Base-by-base conservation (phyloP, 2,113 vertebrate genomes). In the Odobenus rosmarus region DNA sequence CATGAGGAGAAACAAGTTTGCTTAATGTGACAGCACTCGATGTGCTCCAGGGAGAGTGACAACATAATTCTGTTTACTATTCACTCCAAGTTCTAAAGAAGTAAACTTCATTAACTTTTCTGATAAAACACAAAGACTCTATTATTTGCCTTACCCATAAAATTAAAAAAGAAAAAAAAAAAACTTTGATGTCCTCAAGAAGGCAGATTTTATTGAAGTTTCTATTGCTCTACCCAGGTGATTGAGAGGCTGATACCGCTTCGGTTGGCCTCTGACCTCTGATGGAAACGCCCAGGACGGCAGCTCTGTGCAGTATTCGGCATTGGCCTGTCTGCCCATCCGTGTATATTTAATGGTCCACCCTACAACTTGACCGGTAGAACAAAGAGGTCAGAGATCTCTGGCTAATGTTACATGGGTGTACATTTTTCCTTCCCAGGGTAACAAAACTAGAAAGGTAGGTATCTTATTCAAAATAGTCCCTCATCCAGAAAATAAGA, bases 81-180 rank as follows among this genome's bases (percentile, higher is more conserved):
- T 97, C 96, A 95, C 86, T 98, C 83, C 82, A 97, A 96, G 96
- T 97, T 98, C 97, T 97, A 84, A 96, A 96, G 96, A 93, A 95
- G 97, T 97, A 98, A 98, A 98, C 84, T 93, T 98, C 98, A 98
- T 99, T 98, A 98, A 96, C 97, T 98, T 97, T 28, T 3, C 64
- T 74, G 92, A 96, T 94, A 96, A 98, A 98, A 97, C 64, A 98
- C 98, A 99, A 98, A 98, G 98, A 96, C 95, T 84, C 97, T 97
- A 97, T 98, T 98, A 98, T 98, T 95, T 94, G 93, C 72, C 62
- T 92, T 95, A 87, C 96, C 96, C 97, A 90, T 98, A 98, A 97
- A 97, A 98, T 98, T 98, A 84, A 97, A 96, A 81, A 62, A 55
- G 28, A 90, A 84, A 84, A 85, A 72, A 72, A n/a, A 71, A 51